Conservation (phyloP, 2,797 vertebrate species). For the Sebastes iracundus region DNA sequence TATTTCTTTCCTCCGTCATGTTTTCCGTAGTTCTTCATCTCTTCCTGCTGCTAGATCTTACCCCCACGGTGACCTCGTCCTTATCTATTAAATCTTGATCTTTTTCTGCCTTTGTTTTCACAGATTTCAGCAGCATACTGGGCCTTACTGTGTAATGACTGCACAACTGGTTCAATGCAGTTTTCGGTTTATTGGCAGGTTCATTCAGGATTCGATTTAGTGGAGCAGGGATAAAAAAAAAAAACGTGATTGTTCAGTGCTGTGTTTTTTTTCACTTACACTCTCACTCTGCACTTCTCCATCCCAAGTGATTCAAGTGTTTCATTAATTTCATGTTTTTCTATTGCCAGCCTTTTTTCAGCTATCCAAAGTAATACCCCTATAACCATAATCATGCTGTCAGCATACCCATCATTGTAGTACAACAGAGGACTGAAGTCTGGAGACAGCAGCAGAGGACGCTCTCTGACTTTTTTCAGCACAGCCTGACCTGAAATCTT, state of each 20-base stretch:
- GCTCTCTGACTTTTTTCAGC: constrained; percentile 54
- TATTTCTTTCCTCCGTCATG: not conserved
- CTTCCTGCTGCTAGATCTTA: not conserved
- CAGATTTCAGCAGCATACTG: not conserved
- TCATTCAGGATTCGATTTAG: not conserved
- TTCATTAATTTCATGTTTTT: not conserved
- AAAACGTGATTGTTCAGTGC: not conserved
- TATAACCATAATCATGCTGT: not conserved
- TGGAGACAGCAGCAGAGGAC: constrained; percentile 67
- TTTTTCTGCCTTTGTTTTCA: not conserved
- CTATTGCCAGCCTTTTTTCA: not conserved
- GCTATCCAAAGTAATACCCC: not conserved
- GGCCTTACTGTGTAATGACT: not conserved
- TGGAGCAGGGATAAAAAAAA: not conserved
- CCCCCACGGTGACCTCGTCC: not conserved
- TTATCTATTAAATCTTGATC: constrained; percentile 4
- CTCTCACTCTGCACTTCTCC: not conserved
- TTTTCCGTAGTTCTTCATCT: not conserved
- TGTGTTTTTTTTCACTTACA: not conserved
- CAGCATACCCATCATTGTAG: not conserved
- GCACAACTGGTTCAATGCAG: not conserved
- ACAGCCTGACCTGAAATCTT: constrained; percentile 42
- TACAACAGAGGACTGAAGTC: constrained; percentile 12
- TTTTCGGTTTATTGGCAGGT: not conserved
- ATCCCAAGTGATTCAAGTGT: not conserved